Evolutionary conservation across 30 jellyfish, hydroid and myxozoan species (phyloP).

Genomic region (Aurelia aurita complex sp. Pacific): DNA sequence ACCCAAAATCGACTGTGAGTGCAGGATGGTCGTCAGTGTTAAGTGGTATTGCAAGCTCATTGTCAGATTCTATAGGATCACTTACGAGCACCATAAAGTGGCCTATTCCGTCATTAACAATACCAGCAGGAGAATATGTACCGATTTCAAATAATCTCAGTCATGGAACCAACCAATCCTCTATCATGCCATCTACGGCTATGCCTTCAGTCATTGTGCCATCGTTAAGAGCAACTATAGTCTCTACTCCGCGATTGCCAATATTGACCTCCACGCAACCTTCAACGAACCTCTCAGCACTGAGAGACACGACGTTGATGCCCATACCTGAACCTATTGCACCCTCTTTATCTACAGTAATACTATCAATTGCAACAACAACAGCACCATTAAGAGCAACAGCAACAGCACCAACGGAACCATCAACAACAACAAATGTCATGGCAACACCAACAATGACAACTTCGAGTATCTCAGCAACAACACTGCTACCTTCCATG

Average conservation of each 20-base stretch:
- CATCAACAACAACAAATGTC: neutral
- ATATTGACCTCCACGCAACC: too few species aligned
- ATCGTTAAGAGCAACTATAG: neutral
- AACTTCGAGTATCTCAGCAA: neutral
- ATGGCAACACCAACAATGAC: neutral
- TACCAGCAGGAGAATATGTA: neutral
- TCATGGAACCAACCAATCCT: neutral
- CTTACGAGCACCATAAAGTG: constrained; percentile 18
- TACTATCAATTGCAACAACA: neutral
- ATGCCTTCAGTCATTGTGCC: neutral
- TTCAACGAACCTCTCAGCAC: too few species aligned
- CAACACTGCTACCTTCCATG: too few species aligned
- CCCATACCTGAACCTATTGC: too few species aligned
- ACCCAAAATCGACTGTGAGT: constrained; percentile 9
- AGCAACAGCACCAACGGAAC: neutral
- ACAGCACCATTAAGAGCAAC: neutral
- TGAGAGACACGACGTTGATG: too few species aligned
- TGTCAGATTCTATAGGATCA: neutral
- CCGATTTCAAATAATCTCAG: neutral
- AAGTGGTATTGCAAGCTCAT: neutral
- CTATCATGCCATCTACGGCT: neutral
- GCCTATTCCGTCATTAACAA: constrained; percentile 3
- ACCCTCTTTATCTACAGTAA: neutral
- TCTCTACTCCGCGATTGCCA: too few species aligned
- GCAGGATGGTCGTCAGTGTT: constrained; percentile 21